Evolutionary conservation across 2,113 vertebrate genomes (phyloP).

Genomic region (Sigmodon hispidus): DNA sequence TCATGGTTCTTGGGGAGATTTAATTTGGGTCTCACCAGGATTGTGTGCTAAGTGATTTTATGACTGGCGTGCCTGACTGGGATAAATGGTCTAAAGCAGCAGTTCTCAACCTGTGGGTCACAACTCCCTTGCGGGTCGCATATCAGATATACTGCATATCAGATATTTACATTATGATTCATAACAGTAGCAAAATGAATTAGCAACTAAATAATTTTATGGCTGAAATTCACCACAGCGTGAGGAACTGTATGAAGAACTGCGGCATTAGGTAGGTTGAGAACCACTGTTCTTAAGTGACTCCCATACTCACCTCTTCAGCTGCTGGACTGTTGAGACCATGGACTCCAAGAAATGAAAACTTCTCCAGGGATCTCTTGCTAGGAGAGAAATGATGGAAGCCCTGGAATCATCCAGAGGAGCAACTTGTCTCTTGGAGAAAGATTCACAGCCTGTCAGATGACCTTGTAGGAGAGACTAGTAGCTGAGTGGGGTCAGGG

Average conservation of each 20-base stretch:
- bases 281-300: neutral
- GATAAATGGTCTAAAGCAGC: neutral
- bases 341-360: neutral
- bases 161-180: neutral
- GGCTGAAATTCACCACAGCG: neutral
- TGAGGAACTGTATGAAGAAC: neutral
- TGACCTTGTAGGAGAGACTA: neutral
- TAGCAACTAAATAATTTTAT: neutral
- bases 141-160: neutral
- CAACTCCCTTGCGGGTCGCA: neutral
- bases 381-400: neutral
- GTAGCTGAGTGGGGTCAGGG: neutral
- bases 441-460: neutral
- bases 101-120: neutral
- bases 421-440: neutral
- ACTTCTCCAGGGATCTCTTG: neutral
- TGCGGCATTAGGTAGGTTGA: neutral
- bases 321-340: neutral
- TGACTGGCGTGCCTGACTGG: neutral
- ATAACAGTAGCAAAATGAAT: neutral
- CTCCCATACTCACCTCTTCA: neutral
- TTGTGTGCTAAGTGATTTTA: neutral
- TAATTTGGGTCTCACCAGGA: neutral
- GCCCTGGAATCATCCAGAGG: neutral
- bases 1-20: neutral